phyloP scores from a whole-genome alignment of 2,797 vertebrate genomes.

The Smutsia temminckii region DNA sequence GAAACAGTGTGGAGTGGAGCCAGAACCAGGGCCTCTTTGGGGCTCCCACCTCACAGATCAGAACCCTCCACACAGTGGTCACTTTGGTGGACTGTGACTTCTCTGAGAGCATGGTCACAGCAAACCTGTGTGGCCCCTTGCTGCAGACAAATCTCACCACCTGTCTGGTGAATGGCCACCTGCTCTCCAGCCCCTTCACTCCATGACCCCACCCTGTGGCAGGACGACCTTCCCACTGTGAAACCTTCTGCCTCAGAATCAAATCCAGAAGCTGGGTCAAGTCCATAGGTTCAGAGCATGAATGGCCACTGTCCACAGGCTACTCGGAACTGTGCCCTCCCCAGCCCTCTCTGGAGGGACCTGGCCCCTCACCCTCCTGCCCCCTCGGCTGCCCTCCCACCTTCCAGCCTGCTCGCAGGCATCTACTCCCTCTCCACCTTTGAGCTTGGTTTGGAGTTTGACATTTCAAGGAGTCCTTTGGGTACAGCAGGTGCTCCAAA shows the following conservation, averaged over 20 bases:
- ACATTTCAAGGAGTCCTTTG: neutral
- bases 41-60: neutral
- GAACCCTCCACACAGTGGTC: neutral
- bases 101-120: neutral
- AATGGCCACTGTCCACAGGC: neutral
- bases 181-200: neutral
- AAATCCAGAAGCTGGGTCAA: neutral
- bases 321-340: neutral
- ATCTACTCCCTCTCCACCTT: neutral
- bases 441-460: neutral
- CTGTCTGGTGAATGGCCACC: neutral
- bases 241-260: neutral
- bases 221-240: neutral
- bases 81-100: neutral
- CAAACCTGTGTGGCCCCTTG: neutral
- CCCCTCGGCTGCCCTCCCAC: neutral
- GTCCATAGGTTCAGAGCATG: neutral
- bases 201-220: neutral
- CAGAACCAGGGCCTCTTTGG: neutral
- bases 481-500: neutral
- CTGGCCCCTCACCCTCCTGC: neutral
- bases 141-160: neutral
- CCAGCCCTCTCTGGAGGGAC: neutral
- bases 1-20: neutral
- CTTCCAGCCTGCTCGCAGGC: neutral